Conservation (phyloP, 2,797 vertebrate genomes). For the Anableps anableps region DNA sequence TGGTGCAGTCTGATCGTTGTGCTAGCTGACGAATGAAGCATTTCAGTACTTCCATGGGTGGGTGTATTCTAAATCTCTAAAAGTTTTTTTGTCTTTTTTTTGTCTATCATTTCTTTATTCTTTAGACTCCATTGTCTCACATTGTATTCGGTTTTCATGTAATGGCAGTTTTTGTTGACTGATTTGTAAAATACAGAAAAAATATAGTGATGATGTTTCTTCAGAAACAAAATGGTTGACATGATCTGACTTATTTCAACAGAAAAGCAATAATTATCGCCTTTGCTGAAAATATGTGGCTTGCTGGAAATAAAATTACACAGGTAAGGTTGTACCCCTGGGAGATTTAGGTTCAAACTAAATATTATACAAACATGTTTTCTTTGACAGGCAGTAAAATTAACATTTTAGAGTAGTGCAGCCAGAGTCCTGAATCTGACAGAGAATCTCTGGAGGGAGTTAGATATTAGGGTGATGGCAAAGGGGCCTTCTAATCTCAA, state of each 20-base stretch:
- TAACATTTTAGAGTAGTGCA: no score
- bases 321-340: no score
- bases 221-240: not conserved
- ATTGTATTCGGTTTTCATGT: slow-evolving; percentile 42
- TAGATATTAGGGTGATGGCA: not conserved
- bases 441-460: no score
- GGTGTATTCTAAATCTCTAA: slow-evolving; percentile 65
- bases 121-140: slow-evolving; percentile 61
- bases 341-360: no score
- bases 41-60: slow-evolving; percentile 64
- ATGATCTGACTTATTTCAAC: not conserved
- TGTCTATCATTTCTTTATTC: slow-evolving; percentile 56
- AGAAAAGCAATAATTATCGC: not conserved
- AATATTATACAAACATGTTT: no score
- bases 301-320: no score
- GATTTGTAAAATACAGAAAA: slow-evolving; percentile 24
- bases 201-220: slow-evolving; percentile 7
- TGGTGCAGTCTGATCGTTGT: slow-evolving; percentile 68
- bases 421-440: no score
- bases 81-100: slow-evolving; percentile 40
- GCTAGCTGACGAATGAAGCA: slow-evolving; percentile 70
- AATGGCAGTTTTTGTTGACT: slow-evolving; percentile 39
- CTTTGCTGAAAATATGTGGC: no score
- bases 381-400: no score
- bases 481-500: not conserved